A percentile compares a stretch with the other conserved stretches of the same genome.
These are phyloP conservation scores for Takifugu flavidus DNA, from an alignment of 2,113 vertebrate genomes.

Conservation along the genomic window DNA sequence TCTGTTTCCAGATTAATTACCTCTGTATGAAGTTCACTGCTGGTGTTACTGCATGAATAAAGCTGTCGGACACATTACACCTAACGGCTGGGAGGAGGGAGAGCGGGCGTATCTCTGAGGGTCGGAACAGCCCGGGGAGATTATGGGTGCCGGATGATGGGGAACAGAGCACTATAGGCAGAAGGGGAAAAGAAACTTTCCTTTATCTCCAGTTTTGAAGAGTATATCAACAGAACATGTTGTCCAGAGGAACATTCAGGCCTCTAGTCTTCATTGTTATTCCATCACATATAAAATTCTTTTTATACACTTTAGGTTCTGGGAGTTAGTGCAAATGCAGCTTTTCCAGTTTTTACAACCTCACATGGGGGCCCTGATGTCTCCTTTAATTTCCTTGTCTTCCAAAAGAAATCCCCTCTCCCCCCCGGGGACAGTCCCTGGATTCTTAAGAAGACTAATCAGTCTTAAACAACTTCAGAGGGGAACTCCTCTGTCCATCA, in stretches of 20 bases:
- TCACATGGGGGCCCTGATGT: neutral
- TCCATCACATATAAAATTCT: too few species aligned
- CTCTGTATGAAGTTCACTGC: slow-evolving; percentile 49
- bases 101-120: slow-evolving; percentile 35
- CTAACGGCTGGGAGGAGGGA: slow-evolving; percentile 38
- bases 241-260: too few species aligned
- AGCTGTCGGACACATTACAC: slow-evolving; percentile 59
- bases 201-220: too few species aligned
- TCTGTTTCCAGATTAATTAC: slow-evolving; percentile 66
- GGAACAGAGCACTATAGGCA: slow-evolving; percentile 10
- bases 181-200: too few species aligned
- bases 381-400: too few species aligned
- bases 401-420: slow-evolving; percentile 21
- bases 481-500: slow-evolving; percentile 28
- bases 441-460: slow-evolving; percentile 22
- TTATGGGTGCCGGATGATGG: slow-evolving; percentile 52
- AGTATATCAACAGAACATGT: too few species aligned
- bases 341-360: slow-evolving; percentile 2
- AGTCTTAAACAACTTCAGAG: slow-evolving; percentile 22
- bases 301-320: neutral
- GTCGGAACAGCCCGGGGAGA: slow-evolving; percentile 27
- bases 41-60: slow-evolving; percentile 54
- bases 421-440: slow-evolving; percentile 9
- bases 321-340: neutral
- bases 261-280: neutral